Conservation (phyloP, 2,888 invertebrate genomes). For the Pterobdella sp. region DNA sequence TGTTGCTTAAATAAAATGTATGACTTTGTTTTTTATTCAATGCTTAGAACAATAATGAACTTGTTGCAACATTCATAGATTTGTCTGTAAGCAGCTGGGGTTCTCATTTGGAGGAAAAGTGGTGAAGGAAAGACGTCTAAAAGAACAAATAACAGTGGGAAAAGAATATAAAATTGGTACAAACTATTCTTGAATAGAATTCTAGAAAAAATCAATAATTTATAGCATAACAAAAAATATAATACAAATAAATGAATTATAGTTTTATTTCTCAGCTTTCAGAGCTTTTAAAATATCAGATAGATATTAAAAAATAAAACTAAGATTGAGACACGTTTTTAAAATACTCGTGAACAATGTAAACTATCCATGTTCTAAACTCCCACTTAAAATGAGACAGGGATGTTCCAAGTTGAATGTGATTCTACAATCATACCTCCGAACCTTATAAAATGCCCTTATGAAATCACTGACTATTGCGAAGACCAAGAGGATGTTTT, state of each 20-base stretch:
- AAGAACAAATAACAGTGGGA: neutral
- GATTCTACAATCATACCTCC: neutral
- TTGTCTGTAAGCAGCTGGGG: constrained; percentile 1
- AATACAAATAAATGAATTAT: too few relatives aligned
- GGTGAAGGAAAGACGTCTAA: neutral
- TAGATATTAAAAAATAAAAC: too few relatives aligned
- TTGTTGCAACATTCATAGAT: neutral
- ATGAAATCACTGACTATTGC: neutral
- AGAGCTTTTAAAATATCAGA: too few relatives aligned
- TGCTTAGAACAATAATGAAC: too few relatives aligned
- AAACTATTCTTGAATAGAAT: neutral
- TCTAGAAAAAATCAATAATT: neutral
- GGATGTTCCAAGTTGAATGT: neutral
- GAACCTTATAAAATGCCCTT: neutral
- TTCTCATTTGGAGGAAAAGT: neutral
- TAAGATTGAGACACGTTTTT: too few relatives aligned
- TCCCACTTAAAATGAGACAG: neutral
- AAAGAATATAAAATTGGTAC: neutral
- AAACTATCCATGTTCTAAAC: too few relatives aligned
- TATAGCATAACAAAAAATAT: too few relatives aligned
- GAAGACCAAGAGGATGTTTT: neutral
- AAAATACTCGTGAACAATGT: too few relatives aligned
- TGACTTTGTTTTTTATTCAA: too few relatives aligned
- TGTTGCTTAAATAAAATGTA: too few relatives aligned
- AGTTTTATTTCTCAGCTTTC: too few relatives aligned